Conservation (phyloP, 2,113 vertebrate genomes). For the Hystrix brachyura region DNA sequence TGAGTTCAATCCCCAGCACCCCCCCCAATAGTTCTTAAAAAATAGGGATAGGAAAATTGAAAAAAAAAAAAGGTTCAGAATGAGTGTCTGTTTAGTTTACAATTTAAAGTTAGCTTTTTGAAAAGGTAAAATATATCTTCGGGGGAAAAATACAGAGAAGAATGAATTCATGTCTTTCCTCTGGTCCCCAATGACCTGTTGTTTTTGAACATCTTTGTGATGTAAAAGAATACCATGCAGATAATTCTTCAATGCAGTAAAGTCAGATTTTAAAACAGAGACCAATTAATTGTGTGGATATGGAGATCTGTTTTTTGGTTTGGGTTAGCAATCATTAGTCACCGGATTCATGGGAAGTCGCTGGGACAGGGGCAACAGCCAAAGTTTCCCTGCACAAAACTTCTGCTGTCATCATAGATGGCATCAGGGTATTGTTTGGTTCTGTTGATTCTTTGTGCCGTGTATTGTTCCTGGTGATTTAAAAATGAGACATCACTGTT, state of each 20-base stretch:
- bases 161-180: slow-evolving; percentile 8
- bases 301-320: slow-evolving; percentile 12
- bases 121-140: slow-evolving; percentile 17
- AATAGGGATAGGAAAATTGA: background rate
- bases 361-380: background rate
- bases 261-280: background rate
- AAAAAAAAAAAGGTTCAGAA: slow-evolving; percentile 12
- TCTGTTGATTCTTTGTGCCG: slow-evolving; percentile 23
- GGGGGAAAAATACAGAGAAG: background rate
- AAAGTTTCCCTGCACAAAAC: background rate
- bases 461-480: slow-evolving; percentile 21
- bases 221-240: background rate
- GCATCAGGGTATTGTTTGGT: background rate
- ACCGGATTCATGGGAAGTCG: background rate
- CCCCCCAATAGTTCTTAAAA: background rate
- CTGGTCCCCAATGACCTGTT: background rate
- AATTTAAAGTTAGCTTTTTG: slow-evolving; percentile 40
- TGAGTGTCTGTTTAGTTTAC: background rate
- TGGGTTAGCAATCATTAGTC: background rate
- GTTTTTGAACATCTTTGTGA: background rate
- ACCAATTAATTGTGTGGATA: background rate
- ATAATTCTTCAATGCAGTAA: background rate
- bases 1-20: no score
- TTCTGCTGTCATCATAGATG: background rate
- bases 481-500: slow-evolving; percentile 24